Conservation (phyloP, 2,888 invertebrate species). For the Resseliella maxima region DNA sequence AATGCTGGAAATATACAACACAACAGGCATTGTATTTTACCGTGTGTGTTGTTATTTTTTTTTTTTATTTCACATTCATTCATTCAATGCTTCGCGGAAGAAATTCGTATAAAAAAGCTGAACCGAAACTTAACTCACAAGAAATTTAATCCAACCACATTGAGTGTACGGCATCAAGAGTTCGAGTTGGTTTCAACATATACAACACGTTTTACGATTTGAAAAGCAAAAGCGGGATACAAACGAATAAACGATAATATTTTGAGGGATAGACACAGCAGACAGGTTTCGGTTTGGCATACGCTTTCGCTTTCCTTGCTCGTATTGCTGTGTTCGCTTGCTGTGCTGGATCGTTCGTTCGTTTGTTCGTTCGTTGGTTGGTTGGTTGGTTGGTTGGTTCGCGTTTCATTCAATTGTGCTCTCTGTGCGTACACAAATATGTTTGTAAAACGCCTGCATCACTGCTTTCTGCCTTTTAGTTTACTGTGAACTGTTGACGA, state of each 20-base stretch:
- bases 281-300: no score
- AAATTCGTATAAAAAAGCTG: slow-evolving; percentile 31
- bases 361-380: neutral
- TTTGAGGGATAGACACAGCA: no score
- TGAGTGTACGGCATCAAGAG: neutral
- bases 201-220: neutral
- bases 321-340: neutral
- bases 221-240: no score
- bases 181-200: neutral
- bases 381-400: neutral
- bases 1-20: neutral
- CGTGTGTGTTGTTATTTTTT: no score
- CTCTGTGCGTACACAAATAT: slow-evolving; percentile 43
- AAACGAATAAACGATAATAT: no score
- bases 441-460: slow-evolving; percentile 39
- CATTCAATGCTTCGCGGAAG: neutral
- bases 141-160: slow-evolving; percentile 30
- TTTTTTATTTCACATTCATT: no score
- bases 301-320: neutral
- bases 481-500: slow-evolving; percentile 18
- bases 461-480: neutral
- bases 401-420: no score
- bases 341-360: neutral
- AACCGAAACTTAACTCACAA: neutral
- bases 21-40: neutral